Evolutionary conservation across 2,888 invertebrate species (phyloP), one percentile per base, ranked within the genome.

Genomic region (Xestia sexstrigata): DNA sequence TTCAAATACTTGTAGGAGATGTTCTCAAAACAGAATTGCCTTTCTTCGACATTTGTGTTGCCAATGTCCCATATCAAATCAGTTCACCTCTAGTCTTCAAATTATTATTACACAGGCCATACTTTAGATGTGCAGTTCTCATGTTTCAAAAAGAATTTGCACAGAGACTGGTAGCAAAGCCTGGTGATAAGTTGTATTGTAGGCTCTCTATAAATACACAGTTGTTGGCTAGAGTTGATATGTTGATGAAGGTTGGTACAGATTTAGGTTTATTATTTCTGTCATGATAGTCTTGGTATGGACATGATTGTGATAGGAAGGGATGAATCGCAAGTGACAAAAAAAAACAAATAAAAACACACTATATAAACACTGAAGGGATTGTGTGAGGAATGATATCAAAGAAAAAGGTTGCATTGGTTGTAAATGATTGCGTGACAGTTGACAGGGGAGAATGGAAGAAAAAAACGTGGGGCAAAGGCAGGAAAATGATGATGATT

Each of bases 81-180:
- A 99, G 99, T 88, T 99, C 99, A 2, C 99, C 99, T 0, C 97
- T 99, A 89, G 98, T 99, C 1, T 99, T 99, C 94, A 99, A 99
- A 95, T 95, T 99, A 66, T 96, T 99, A 39, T 96, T 99, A 9
- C 99, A 99, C 95, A 96, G 98, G 47, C 98, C 98, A 42, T 97
- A 98, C 91, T 98, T 98, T 91, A 97, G 99, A 87, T 99, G 99
- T 97, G 99, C 99, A 30, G 98, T 99, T 8, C 97, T 99, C 17
- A 99, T 99, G 99, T 99, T 99, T 93, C 99, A 99, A 96, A 97
- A 98, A 90, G 99, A 99, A 97, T 99, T 99, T 97, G 99, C 99
- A 3, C 98, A 99, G 91, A 97, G 99, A 92, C 96, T 99, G 74
- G 99, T 99, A 2, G 99, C 99, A 0, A 98, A 99, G 94, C 99